phyloP scores from a whole-genome alignment of 1,140 invertebrate species.

The Polypedilum vanderplanki region DNA sequence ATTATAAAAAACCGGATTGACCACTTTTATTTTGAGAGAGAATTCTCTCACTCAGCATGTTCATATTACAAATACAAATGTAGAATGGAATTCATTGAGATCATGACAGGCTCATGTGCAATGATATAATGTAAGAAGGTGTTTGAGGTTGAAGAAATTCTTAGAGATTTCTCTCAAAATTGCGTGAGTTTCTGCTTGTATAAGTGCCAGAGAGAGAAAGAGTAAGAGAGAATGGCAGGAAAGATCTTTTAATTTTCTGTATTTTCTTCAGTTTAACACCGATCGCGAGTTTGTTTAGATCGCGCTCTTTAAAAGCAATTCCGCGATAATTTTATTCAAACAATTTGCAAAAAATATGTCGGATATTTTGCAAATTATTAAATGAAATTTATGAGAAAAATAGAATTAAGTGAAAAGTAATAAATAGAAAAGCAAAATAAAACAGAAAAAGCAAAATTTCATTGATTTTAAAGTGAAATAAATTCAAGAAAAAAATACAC shows the following conservation, averaged over 20 bases:
- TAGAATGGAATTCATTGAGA: not conserved
- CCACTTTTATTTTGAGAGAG: not conserved
- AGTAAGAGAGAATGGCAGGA: not conserved
- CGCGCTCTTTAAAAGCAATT: not conserved
- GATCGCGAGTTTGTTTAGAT: constrained; percentile 27
- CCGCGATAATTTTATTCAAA: not conserved
- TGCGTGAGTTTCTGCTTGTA: not conserved
- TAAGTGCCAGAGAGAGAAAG: not conserved
- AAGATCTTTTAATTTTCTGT: constrained; percentile 14
- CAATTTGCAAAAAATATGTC: not conserved
- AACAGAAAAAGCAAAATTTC: not conserved
- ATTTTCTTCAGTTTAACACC: constrained; percentile 9
- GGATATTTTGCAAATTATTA: constrained; percentile 17
- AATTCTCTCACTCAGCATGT: not conserved
- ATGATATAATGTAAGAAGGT: constrained; percentile 25
- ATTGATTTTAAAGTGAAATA: not conserved
- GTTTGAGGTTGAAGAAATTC: constrained; percentile 11
- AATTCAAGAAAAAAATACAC: no score
- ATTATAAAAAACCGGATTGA: constrained; percentile 21
- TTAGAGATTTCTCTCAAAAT: not conserved
- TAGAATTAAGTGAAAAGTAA: not conserved
- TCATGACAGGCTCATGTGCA: constrained; percentile 21
- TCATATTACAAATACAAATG: not conserved
- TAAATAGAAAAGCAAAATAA: not conserved
- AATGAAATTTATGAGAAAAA: not conserved